Base-by-base conservation (phyloP, 2,888 invertebrate species). In the Myopa testacea region DNA sequence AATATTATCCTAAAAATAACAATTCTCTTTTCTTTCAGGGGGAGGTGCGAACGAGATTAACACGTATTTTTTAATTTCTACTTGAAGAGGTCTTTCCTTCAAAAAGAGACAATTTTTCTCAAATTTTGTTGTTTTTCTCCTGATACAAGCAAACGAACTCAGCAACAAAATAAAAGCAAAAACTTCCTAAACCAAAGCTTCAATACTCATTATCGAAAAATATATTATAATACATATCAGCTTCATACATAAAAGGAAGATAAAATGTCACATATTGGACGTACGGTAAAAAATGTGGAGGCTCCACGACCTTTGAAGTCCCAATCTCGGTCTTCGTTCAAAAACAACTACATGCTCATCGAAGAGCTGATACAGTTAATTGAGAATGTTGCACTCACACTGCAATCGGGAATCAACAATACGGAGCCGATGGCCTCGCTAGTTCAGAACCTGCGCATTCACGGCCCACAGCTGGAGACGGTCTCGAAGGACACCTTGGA, bases 401-500 rank as follows among this genome's bases (percentile, higher is more conserved):
- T 96, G 87, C 93, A 93, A 87, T 94, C 94, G 85, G 94, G 94
- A 82, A 86, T 87, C 38, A 93, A 93, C 87, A 93, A 92, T 89
- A 93, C 93, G 85, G 93, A 93, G 87, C 94, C 93, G 86, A 94
- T 96, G 85, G 92, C 93, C 78, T 92, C 93, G 84, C 92, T 96
- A 91, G 94, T 95, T 87, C 93, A 94, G 87, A 95, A 95, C 88
- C 91, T 96, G 81, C 95, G 95, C 89, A 92, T 94, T 63, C 93
- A 93, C 87, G 94, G 96, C 80, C 93, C 93, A 83, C 95, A 95
- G 88, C 91, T 96, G 85, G 96, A 96, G 91, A 91, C 93, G 82
- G 91, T 94, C 81, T 95, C 95, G 85, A 95, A 95, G 90, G 96
- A 96, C 89, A 95, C 95, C 86, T 91, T 96, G 83, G 96, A 96